A percentile compares a stretch with the other conserved stretches of the same genome.
Evolutionary conservation across 1,140 invertebrate genomes (phyloP).

Genomic region (Steinernema khuongi): DNA sequence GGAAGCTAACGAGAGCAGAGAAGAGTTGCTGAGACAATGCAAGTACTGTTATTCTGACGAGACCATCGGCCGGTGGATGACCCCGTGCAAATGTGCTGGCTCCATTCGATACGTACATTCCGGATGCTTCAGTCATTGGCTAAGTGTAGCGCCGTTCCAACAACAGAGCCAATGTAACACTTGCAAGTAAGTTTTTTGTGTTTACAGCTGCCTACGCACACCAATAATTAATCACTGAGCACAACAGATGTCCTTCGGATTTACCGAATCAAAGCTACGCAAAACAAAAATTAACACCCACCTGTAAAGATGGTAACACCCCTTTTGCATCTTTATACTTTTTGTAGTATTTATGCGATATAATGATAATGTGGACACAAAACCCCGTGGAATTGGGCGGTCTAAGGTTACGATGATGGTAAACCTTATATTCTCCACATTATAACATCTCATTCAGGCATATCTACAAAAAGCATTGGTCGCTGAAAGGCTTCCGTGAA

Average conservation of each 20-base stretch:
- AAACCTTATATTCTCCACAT: conserved; percentile 14
- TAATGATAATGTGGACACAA: no score
- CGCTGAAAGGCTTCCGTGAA: conserved; percentile 23
- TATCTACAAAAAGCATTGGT: conserved; percentile 29
- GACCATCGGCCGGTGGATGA: conserved; percentile 26
- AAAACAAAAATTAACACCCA: no score
- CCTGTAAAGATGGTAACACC: no score
- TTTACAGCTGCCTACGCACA: no score
- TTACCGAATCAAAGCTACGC: no score
- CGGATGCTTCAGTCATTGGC: conserved; percentile 30
- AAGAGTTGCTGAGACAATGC: neutral
- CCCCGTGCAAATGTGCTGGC: conserved; percentile 39
- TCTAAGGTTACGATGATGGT: no score
- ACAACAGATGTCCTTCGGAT: conserved; percentile 19
- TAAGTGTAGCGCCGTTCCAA: conserved; percentile 31
- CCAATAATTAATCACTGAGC: neutral
- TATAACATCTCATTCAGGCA: no score
- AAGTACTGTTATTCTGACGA: conserved; percentile 11
- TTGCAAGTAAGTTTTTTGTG: conserved; percentile 37
- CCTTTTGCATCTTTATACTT: no score
- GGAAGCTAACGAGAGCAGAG: neutral
- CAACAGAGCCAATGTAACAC: conserved; percentile 37
- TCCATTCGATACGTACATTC: conserved; percentile 43
- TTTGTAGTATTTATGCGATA: no score
- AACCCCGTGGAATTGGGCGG: no score